Evolutionary conservation across 92 coral and sea anemone genomes (phyloP), one percentile per base, ranked within the genome.

Genomic region (Epizoanthus scotinus): DNA sequence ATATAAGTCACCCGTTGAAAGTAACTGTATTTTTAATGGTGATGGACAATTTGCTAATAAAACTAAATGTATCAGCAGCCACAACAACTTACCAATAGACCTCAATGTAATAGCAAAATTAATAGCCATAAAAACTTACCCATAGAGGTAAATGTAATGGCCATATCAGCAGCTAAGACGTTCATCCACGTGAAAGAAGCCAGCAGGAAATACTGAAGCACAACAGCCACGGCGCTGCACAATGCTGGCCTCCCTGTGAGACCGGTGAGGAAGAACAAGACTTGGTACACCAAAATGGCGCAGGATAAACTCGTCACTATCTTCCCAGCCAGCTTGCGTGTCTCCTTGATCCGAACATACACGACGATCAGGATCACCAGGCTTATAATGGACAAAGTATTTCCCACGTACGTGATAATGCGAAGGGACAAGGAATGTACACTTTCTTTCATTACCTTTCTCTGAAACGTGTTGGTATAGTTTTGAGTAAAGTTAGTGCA

Each of bases 191-290:
- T 24, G 34, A 71, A 71, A 21, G 60, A 25, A 0, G 77, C 77
- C 61, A 71, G 24, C 31, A 71, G 62, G 57, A 71, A 71, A 44
- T 71, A 71, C 19, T 71, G 77, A 44, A 71, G 21, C 3, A 36
- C 77, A 12, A 71, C 77, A 17, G 77, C 77, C 19, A 71, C 77
- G 6, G 61, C 77, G 61, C 60, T 25, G 62, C 77, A 71, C 44
- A 71, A 20, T 8, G 10, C 38, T 17, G 42, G 60, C 29, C 6
- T 71, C 20, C 61, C 77, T 71, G 77, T 71, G 60, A 25, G 22
- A 0, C 77, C 77, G 29, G 77, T 71, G 77, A 71, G 38, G 27
- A 50, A 71, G 27, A 49, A 71, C 0, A 14, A 21, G 3, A 71
- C 62, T 71, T 71, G 77, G 58, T 71, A 71, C 20, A n/a, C 31